Evolutionary conservation across 1,140 invertebrate species (phyloP), one percentile per base, ranked within the genome.

Genomic region (Brachionus rubens): DNA sequence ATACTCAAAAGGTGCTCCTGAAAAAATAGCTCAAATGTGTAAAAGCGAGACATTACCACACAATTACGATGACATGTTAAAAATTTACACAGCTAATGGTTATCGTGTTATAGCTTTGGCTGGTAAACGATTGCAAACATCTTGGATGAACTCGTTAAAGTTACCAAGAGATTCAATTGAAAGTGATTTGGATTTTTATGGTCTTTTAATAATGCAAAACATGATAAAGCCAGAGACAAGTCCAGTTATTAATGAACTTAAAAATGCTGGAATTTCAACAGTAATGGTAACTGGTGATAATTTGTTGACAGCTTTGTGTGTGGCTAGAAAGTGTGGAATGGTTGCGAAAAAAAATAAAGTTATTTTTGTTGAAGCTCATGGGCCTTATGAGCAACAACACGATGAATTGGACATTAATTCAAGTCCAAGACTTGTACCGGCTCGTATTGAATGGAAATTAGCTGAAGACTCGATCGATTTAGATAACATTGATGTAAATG

Each of bases 251-350:
- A 6, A 90, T 95, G 3, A 94, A 97, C 46, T 82, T 87, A 59
- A 87, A 90, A 62, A 85, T 98, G 95, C 95, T 0, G 87, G 91
- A 76, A 91, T 99, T 77, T 89, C 92, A 76, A 89, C 91, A 3
- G 88, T 97, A 3, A 99, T 99, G 96, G 91, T 98, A 14, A 99
- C 96, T 67, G 92, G 84, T 47, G 96, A 99, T 82, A 99, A 98
- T 85, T 90, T 98, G 76, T 88, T 96, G 79, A 99, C 96, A 0
- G 96, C 95, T 0, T 87, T 97, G 0, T 94, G 92, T 84, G 95
- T 99, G 16, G 95, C 93, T 0, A 89, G 91, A 77, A 94, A 98
- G 81, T 98, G 95, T 85, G 90, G 91, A 3, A 96, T 99, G 83
- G 88, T 99, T 9, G 85, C 87, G 3, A 79, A 86, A 0, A 85